These are phyloP conservation scores for Chelon labrosus DNA, from an alignment of 2,797 vertebrate genomes.

Conservation along the genomic window DNA sequence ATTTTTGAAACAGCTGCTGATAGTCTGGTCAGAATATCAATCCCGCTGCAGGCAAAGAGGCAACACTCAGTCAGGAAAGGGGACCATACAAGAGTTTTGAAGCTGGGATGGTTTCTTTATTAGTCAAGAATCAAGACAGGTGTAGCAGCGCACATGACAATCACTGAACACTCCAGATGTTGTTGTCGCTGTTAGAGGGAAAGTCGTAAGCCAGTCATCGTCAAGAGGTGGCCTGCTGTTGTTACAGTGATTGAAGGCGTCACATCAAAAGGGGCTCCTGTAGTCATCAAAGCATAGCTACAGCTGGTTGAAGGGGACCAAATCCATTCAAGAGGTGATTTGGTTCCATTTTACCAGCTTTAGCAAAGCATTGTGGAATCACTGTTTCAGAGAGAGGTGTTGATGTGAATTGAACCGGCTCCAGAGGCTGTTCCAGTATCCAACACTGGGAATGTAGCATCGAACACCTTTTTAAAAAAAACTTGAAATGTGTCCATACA, in stretches of 20 bases:
- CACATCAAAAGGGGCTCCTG: conserved; percentile 73
- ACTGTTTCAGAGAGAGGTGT: conserved; percentile 49
- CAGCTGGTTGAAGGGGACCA: conserved; percentile 99
- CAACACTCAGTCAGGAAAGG: conserved; percentile 66
- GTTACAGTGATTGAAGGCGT: conserved; percentile 46
- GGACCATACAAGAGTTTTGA: conserved; percentile 66
- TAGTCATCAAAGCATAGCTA: conserved; percentile 99
- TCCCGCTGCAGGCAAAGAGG: conserved; percentile 51
- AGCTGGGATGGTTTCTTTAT: conserved; percentile 68
- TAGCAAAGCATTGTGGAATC: conserved; percentile 97
- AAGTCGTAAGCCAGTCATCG: conserved; percentile 36
- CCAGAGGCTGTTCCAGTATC: neutral
- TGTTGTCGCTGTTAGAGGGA: conserved; percentile 30
- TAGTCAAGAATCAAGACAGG: conserved; percentile 56
- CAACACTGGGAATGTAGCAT: conserved; percentile 23
- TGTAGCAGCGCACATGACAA: conserved; percentile 58
- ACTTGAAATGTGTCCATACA: conserved; percentile 19
- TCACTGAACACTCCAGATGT: conserved; percentile 48
- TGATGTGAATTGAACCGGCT: conserved; percentile 22
- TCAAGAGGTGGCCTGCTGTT: conserved; percentile 30
- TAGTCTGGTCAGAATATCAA: conserved; percentile 71
- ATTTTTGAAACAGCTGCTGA: conserved; percentile 72
- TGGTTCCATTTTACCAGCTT: conserved; percentile 99
- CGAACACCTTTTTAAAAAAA: conserved; percentile 49
- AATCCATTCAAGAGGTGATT: conserved; percentile 99